Evolutionary conservation across 2,113 vertebrate genomes (phyloP).

Genomic region (Speoplatyrhinus poulsoni): DNA sequence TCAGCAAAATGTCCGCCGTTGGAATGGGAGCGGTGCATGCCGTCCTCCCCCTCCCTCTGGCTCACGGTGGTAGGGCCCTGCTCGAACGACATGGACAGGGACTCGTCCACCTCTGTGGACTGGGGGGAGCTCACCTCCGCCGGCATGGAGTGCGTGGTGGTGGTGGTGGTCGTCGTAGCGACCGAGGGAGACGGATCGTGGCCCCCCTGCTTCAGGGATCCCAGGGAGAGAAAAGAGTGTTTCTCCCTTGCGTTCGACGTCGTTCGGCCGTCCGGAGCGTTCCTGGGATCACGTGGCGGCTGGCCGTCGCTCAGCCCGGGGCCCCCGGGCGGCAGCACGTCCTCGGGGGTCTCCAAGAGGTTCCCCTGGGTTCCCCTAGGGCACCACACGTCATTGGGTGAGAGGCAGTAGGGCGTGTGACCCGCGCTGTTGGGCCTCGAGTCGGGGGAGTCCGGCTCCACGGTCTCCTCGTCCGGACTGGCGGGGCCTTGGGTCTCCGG

Average conservation of each 20-base stretch:
- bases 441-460: conserved; percentile 77
- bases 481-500: conserved; percentile 57
- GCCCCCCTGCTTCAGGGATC: conserved; percentile 79
- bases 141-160: conserved; percentile 81
- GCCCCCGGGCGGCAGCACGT: conserved; percentile 44
- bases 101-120: conserved; percentile 95
- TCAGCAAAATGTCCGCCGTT: conserved; percentile 67
- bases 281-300: conserved; percentile 32
- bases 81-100: conserved; percentile 91
- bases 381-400: conserved; percentile 69
- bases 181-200: conserved; percentile 84
- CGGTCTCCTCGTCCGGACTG: conserved; percentile 80
- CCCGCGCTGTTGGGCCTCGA: conserved; percentile 77
- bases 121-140: conserved; percentile 95
- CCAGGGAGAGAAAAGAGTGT: conserved; percentile 81
- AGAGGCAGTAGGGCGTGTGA: conserved; percentile 81
- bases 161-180: conserved; percentile 33
- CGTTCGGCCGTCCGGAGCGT: conserved; percentile 37
- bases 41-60: conserved; percentile 69
- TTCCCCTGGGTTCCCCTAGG: conserved; percentile 51
- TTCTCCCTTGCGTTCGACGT: conserved; percentile 72
- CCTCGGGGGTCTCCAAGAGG: conserved; percentile 30
- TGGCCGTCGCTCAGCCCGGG: conserved; percentile 49
- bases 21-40: conserved; percentile 44
- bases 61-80: conserved; percentile 80